These are phyloP conservation scores for Nothocercus julius DNA, from an alignment of 2,113 vertebrate genomes.

Conservation along the genomic window DNA sequence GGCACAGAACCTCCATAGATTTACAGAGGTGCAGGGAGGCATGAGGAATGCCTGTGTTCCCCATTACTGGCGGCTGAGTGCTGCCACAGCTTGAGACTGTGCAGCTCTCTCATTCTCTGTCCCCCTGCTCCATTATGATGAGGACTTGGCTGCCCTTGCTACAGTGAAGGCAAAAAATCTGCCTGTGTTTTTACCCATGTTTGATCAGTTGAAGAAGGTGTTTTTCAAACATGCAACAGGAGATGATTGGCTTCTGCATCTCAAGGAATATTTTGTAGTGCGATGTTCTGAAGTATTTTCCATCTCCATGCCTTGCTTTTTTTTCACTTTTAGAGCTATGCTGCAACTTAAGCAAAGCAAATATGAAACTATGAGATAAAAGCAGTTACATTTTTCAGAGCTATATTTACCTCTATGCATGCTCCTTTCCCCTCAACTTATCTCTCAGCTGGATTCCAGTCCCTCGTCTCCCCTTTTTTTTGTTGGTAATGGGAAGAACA, in stretches of 20 bases:
- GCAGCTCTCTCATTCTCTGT: background rate
- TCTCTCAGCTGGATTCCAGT: background rate
- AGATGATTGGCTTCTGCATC: background rate
- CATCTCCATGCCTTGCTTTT: background rate
- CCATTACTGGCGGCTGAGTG: background rate
- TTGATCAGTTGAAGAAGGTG: background rate
- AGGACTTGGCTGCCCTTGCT: background rate
- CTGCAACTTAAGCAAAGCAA: background rate
- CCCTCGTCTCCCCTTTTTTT: background rate
- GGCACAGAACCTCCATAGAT: background rate
- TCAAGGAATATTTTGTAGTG: background rate
- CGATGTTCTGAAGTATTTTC: background rate
- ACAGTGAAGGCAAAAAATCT: background rate
- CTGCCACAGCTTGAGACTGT: background rate
- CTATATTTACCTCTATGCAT: background rate
- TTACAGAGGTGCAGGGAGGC: background rate
- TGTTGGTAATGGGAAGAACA: background rate
- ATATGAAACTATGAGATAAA: background rate
- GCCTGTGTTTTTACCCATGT: background rate
- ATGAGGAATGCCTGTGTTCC: background rate
- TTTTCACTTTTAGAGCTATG: background rate
- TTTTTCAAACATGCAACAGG: background rate
- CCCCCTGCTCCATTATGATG: fast-evolving
- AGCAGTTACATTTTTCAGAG: background rate
- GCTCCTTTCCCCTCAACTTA: background rate